Evolutionary conservation across 2,888 invertebrate species (phyloP).

Genomic region (Chymomyza caudatula): DNA sequence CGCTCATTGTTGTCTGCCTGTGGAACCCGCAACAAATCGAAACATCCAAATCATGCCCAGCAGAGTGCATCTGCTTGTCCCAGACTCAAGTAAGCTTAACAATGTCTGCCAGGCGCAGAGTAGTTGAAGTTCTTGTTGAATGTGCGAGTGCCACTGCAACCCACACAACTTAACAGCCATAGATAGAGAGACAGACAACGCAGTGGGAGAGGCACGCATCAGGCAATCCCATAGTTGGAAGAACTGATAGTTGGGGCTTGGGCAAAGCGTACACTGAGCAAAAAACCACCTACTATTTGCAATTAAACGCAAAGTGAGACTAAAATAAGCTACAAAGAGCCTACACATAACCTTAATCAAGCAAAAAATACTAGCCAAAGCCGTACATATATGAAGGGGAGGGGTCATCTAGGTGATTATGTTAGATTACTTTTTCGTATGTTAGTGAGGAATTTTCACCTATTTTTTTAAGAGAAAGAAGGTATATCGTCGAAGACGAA

Average conservation of each 20-base stretch:
- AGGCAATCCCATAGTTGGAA: neutral
- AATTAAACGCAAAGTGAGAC: too few relatives aligned
- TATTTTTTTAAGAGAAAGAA: too few relatives aligned
- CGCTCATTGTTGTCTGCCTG: slow-evolving; percentile 78
- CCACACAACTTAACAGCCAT: neutral
- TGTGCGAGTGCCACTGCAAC: neutral
- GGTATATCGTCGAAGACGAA: too few relatives aligned
- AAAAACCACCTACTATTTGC: too few relatives aligned
- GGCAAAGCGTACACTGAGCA: too few relatives aligned
- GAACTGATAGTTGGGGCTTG: neutral
- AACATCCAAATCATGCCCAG: slow-evolving; percentile 84
- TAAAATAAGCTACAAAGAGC: too few relatives aligned
- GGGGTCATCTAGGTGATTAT: too few relatives aligned
- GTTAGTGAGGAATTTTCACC: too few relatives aligned
- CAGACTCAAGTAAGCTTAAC: slow-evolving; percentile 86
- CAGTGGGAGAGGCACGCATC: neutral
- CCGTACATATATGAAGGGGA: too few relatives aligned
- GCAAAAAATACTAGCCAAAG: too few relatives aligned
- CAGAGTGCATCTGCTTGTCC: slow-evolving; percentile 91
- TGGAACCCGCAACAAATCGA: slow-evolving; percentile 78
- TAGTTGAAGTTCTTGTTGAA: neutral
- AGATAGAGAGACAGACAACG: neutral
- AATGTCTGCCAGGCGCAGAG: slow-evolving; percentile 32
- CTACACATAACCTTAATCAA: too few relatives aligned
- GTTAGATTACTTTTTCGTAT: too few relatives aligned